Base-by-base conservation (phyloP, 30 jellyfish, hydroid and myxozoan species). In the Morbakka virulenta region DNA sequence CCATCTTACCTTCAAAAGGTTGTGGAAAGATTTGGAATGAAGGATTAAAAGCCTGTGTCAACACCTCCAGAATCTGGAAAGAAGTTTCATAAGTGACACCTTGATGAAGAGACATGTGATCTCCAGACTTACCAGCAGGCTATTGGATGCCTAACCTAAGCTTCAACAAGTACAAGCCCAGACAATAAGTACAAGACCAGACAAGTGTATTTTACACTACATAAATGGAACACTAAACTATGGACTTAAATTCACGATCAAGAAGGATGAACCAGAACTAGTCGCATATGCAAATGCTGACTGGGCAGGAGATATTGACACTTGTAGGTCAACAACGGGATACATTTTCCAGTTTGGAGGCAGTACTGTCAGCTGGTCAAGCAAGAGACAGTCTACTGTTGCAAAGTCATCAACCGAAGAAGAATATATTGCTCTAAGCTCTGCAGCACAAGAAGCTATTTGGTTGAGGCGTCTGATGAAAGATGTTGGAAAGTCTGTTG, bases 1-100 rank as follows among this genome's bases (percentile, higher is more conserved):
- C 66, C 80, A 70, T 34, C 28, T n/a, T n/a, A n/a, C n/a, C n/a
- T n/a, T n/a, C n/a, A n/a, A n/a, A n/a, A n/a, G n/a, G n/a, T n/a
- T n/a, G 48, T 82, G 77, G 48, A 82, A 67, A 29, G 79, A 22
- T 73, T n/a, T 72, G 90, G 85, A 64, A 74, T 83, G 95, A 31
- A 74, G 21, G 95, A 72, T 34, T 83, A 80, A 27, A 74, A 73
- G 50, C 81, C 84, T 1, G 79, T 74, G 50, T 51, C 89, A 33
- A 82, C 87, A 22, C 86, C 94, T 23, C 17, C 61, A 0, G 87
- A 81, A 35, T 65, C 80, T 28, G 86, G 86, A n/a, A 62, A 31
- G 53, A 50, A 33, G 73, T 51, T 81, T 71, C 51, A 61, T 21
- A 82, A 71, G 32, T 20, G 22, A 41, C 30, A 80, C 28, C 78